These are phyloP conservation scores for Hypomecis punctinalis DNA, from an alignment of 2,888 invertebrate genomes.

Conservation along the genomic window DNA sequence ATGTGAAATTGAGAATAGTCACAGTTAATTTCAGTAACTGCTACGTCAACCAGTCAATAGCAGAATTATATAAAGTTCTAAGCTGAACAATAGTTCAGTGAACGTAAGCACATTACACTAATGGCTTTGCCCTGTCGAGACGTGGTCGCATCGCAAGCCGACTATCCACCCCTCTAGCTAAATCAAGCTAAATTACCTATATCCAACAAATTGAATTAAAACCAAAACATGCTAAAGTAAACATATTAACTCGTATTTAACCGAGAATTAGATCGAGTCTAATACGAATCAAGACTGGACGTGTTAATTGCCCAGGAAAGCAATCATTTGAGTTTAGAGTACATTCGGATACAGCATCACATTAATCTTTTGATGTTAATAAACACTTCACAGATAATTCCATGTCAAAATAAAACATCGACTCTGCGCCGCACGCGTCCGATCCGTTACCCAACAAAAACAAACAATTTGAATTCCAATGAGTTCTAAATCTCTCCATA, in stretches of 20 bases:
- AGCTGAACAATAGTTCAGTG: constrained; percentile 28
- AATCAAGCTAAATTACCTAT: not conserved
- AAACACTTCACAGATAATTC: constrained; percentile 14
- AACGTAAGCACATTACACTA: constrained; percentile 34
- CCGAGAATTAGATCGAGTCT: not conserved
- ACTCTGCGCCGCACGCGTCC: constrained; percentile 16
- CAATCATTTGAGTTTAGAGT: constrained; percentile 15
- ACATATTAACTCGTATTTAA: constrained; percentile 1
- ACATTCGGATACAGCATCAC: constrained; percentile 7
- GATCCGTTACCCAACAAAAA: constrained; percentile 26
- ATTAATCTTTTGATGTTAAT: constrained; percentile 14
- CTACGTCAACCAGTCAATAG: not conserved
- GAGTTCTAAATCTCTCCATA: constrained; percentile 36
- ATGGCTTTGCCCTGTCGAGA: constrained; percentile 29
- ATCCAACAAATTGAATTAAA: not conserved
- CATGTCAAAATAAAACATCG: constrained; percentile 17
- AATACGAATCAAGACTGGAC: constrained; percentile 6
- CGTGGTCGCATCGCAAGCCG: constrained; percentile 2
- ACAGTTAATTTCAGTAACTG: not conserved
- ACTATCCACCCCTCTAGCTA: not conserved
- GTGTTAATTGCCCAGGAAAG: constrained; percentile 14
- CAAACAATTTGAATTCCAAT: constrained; percentile 24
- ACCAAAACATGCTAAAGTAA: not conserved
- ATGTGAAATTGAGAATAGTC: not conserved
- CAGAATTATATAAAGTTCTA: not conserved